A percentile compares a stretch with the other conserved stretches of the same genome.
These are phyloP conservation scores for Diabrotica balteata DNA, from an alignment of 2,888 invertebrate genomes.

Conservation along the genomic window DNA sequence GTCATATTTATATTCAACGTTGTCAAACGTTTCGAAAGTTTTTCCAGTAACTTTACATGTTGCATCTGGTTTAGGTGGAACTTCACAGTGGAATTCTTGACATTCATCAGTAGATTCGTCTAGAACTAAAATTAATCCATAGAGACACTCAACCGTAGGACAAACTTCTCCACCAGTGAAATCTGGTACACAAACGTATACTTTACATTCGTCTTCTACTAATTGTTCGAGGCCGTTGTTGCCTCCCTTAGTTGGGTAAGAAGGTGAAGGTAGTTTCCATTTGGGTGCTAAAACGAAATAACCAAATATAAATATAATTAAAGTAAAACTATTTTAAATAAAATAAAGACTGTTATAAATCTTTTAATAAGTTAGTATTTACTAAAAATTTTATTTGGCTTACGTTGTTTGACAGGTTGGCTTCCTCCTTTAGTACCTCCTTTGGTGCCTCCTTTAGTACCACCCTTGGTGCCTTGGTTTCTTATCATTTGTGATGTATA, in stretches of 20 bases:
- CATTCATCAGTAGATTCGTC: conserved; percentile 44
- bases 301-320: background rate
- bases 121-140: conserved; percentile 46
- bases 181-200: conserved; percentile 65
- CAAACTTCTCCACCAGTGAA: conserved; percentile 47
- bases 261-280: conserved; percentile 16
- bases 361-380: too few relatives aligned
- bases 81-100: conserved; percentile 67
- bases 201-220: conserved; percentile 44
- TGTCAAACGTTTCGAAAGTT: conserved; percentile 82
- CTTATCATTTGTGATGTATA: conserved; percentile 62
- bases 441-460: conserved; percentile 45
- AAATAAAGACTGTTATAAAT: background rate
- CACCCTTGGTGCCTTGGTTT: conserved; percentile 9
- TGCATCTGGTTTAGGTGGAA: conserved; percentile 69
- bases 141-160: conserved; percentile 65
- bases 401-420: background rate
- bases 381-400: background rate
- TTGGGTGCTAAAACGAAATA: conserved; percentile 6
- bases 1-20: conserved; percentile 79
- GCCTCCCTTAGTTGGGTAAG: background rate
- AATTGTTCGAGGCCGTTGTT: background rate
- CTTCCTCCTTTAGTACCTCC: conserved; percentile 47
- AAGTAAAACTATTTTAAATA: background rate
- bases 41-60: conserved; percentile 78